Base-by-base conservation (phyloP, 2,888 invertebrate species). In the Leucophora obtusa region DNA sequence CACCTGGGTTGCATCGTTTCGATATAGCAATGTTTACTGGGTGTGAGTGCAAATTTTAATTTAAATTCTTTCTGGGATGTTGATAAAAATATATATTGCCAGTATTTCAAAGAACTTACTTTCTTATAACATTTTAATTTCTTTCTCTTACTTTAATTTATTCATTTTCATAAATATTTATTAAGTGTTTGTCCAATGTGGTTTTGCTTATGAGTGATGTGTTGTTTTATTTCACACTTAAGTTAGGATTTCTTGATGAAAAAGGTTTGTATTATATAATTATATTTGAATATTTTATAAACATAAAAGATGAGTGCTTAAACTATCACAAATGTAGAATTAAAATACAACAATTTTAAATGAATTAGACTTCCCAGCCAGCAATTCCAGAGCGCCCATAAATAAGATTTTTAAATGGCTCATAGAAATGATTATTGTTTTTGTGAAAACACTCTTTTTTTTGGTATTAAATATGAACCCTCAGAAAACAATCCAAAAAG, bases 151-250 rank as follows among this genome's bases (percentile, higher is more conserved):
- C 6, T 28, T 28, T 28, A 66, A 66, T 38, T 35, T 66, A 66
- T 66, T 53, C 65, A 66, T 35, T 53, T 54, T 38, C 54, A 66
- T 66, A 38, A 66, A 66, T 66, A 66, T 66, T 66, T 66, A 66
- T 66, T 33, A 66, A 53, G 11, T 66, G 35, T 24, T 54, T 66
- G 33, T 11, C 14, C 15, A 33, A 35, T 38, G 65, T 24, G 18
- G 17, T 66, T 35, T 54, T 38, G 14, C 4, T 53, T 35, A 10
- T 28, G 28, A 28, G 28, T 28, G 28, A 28, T 7, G 14, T 38
- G 2, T 38, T 38, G 11, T 24, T 53, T 38, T 15, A 66, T 2
- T 54, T 54, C 53, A 9, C 53, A 66, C 53, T 54, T 54, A 38
- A 54, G 51, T 9, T 18, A 21, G 21, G 53, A 38, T 11, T 21